These are phyloP conservation scores for Drosophila serrata DNA, from an alignment of 1,140 invertebrate species.

Conservation along the genomic window DNA sequence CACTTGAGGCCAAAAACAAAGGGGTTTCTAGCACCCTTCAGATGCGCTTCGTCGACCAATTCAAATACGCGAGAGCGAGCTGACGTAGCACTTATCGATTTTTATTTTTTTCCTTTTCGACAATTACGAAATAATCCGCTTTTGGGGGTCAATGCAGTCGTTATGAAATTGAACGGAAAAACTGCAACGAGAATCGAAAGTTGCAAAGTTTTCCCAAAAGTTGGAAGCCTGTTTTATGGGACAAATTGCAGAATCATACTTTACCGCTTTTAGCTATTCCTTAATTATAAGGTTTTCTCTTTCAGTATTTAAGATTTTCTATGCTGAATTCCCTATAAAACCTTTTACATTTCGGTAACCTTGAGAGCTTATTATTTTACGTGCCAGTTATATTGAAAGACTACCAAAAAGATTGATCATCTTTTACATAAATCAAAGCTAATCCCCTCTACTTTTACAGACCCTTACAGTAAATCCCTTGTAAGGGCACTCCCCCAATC, in stretches of 20 bases:
- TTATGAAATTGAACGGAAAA: constrained; percentile 11
- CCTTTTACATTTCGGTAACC: neutral
- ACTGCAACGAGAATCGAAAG: constrained; percentile 14
- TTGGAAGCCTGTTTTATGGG: neutral
- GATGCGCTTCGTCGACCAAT: constrained; percentile 42
- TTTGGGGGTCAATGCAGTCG: constrained; percentile 21
- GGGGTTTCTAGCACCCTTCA: constrained; percentile 43
- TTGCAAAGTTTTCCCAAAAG: neutral
- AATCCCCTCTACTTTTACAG: too few species aligned
- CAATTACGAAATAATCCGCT: constrained; percentile 45
- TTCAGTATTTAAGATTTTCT: neutral
- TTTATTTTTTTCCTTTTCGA: constrained; percentile 13
- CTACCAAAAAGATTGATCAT: neutral
- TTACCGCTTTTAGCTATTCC: neutral
- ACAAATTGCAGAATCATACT: neutral
- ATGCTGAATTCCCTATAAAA: too few species aligned
- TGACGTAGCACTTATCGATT: constrained; percentile 51
- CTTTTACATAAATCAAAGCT: constrained; percentile 19
- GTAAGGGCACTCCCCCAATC: constrained; percentile 26
- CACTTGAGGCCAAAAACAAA: constrained; percentile 41
- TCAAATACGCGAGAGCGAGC: constrained; percentile 32
- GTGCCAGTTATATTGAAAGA: neutral
- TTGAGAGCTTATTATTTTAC: neutral
- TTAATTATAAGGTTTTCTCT: neutral
- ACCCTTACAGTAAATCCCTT: constrained; percentile 19